Base-by-base conservation (phyloP, 2,797 vertebrate species). In the Sternarchorhynchus goeldii region DNA sequence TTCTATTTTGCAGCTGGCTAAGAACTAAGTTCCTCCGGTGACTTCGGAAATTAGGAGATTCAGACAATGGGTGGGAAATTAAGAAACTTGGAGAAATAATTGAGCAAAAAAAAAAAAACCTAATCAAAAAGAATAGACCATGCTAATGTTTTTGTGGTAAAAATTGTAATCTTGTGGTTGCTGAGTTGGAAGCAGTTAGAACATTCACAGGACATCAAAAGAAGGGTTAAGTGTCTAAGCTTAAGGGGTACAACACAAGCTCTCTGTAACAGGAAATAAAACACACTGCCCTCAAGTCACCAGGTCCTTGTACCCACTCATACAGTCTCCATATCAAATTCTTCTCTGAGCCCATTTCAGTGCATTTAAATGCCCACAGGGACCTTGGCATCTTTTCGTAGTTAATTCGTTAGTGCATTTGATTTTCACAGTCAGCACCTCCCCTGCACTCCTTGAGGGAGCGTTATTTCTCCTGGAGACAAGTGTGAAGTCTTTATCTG, bases 401-500 rank as follows among this genome's bases (percentile, higher is more conserved):
- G 75, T 80, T 74, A 77, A 60, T 81, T 75, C 66, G 73, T 83
- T 55, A 70, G 12, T 41, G 25, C 8, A 57, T 72, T 83, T 84
- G 59, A 73, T 57, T 58, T 69, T 32, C 36, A 21, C 60, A 56
- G 72, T 29, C 32, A 25, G 55, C 20, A 39, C 36, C 68, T 59
- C 41, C 56, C 45, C 18, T 36, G n/a, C 29, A 53, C 32, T 50
- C 14, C 60, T 74, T 32, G 31, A 62, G 59, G 20, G 57, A 68
- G 69, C 74, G 83, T 77, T 39, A 76, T 77, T 84, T 71, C 68
- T 66, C 20, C 32, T 56, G 55, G 39, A 78, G 39, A 78, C 79
- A 83, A 81, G 74, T 73, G 67, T 79, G 68, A 87, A 77, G 63
- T 80, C 78, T 72, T 89, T 88, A 88, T 89, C 86, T 86, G 74